Evolutionary conservation across 2,113 vertebrate species (phyloP), one percentile per base, ranked within the genome.

Genomic region (Clupea harengus): DNA sequence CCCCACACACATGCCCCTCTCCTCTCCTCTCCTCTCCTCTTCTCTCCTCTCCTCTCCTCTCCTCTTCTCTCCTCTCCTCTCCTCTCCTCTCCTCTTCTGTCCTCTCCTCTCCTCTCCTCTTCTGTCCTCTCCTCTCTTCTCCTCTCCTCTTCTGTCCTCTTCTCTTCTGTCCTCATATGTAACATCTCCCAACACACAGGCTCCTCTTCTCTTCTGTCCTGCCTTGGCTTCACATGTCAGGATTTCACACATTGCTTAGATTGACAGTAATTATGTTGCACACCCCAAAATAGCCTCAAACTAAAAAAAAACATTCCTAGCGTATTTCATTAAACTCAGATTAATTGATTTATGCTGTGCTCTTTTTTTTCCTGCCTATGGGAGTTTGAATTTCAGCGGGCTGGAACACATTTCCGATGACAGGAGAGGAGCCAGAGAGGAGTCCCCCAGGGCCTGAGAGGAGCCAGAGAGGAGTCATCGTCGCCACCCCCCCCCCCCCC

Each of bases 401-500:
- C 81, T 78, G 82, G 84, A 88, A 87, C 88, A 85, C 75, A 88
- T 88, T 88, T 87, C 80, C 81, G 85, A 83, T 87, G 87, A 86
- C 54, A 81, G 86, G 54, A 46, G 60, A 83, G 64, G 20, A 28
- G 64, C n/a, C 8, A 72, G 25, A 28, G 32, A 5, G 11, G 64
- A 13, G 64, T 22, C 25, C 64, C 64, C 9, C 28, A 3, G 25
- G 64, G 64, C 64, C 64, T 32, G 39, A 39, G 39, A 39, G 39
- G 39, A 39, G 39, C 39, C 39, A 39, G 47, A 46, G 60, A 83
- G 64, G 64, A 13, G 64, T 22, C 25, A 72, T n/a, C n/a, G n/a
- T n/a, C n/a, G n/a, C n/a, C n/a, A n/a, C n/a, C n/a, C n/a, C n/a
- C n/a, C n/a, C n/a, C n/a, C n/a, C n/a, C n/a, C n/a, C n/a, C n/a